Percentiles rank a stretch among this genome's conserved stretches.
These are phyloP conservation scores for Drosophila mauritiana DNA, from an alignment of 1,140 invertebrate species.

Conservation along the genomic window DNA sequence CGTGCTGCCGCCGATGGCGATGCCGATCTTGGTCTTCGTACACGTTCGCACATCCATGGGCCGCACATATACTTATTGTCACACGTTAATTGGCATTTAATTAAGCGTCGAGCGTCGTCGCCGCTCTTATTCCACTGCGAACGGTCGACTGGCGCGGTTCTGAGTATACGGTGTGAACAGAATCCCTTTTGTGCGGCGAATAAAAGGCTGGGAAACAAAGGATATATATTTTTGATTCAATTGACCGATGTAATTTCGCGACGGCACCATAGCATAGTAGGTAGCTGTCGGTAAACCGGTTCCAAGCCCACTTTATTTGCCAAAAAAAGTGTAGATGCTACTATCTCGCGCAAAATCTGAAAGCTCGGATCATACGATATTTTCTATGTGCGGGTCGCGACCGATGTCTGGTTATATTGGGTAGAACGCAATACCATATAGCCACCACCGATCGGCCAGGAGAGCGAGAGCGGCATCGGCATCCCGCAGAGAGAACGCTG, in stretches of 20 bases:
- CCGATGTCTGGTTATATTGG: slow-evolving; percentile 76
- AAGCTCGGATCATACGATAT: slow-evolving; percentile 75
- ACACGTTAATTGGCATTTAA: slow-evolving; percentile 83
- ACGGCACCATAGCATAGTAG: neutral
- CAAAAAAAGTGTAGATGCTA: slow-evolving; percentile 39
- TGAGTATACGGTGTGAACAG: neutral
- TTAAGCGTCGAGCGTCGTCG: slow-evolving; percentile 66
- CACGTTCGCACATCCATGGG: slow-evolving; percentile 28
- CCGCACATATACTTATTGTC: slow-evolving; percentile 64
- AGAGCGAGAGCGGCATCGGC: slow-evolving; percentile 36
- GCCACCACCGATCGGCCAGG: slow-evolving; percentile 17
- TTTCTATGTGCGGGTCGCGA: slow-evolving; percentile 70
- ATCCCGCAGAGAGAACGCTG: slow-evolving; percentile 37
- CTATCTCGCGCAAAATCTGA: slow-evolving; percentile 40
- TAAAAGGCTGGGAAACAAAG: slow-evolving; percentile 34
- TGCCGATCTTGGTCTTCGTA: slow-evolving; percentile 54
- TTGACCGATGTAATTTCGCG: slow-evolving; percentile 32
- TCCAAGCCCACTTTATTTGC: slow-evolving; percentile 2
- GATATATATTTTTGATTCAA: slow-evolving; percentile 56
- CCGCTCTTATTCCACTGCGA: slow-evolving; percentile 61
- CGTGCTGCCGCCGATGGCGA: slow-evolving; percentile 40
- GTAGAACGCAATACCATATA: slow-evolving; percentile 69
- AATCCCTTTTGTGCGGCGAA: slow-evolving; percentile 21
- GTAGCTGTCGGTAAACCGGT: neutral
- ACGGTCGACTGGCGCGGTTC: slow-evolving; percentile 59